Evolutionary conservation across 2,113 vertebrate species (phyloP).

Genomic region (Rhinichthys klamathensis): DNA sequence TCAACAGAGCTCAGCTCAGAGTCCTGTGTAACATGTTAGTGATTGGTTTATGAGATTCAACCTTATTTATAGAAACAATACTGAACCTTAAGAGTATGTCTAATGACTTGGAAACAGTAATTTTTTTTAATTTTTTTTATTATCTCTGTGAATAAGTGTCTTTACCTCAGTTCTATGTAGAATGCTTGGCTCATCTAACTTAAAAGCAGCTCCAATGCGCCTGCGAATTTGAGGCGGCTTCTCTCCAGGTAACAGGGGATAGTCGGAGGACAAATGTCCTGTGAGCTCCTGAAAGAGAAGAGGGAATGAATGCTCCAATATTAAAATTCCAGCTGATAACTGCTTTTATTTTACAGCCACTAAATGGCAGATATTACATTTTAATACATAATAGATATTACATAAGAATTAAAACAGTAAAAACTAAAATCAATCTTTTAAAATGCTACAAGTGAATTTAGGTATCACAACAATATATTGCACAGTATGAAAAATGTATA

Average conservation of each 20-base stretch:
- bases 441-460: no score
- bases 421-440: not conserved
- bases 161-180: constrained; percentile 76
- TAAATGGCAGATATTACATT: not conserved
- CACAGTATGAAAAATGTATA: no score
- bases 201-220: constrained; percentile 86
- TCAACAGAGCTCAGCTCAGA: constrained; percentile 80
- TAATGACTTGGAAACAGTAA: not conserved
- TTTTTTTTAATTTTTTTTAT: no score
- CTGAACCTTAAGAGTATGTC: not conserved
- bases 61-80: not conserved
- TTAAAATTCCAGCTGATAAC: not conserved
- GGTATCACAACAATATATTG: no score
- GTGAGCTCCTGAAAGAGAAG: constrained; percentile 83
- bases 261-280: constrained; percentile 82
- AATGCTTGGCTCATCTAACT: constrained; percentile 82
- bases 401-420: not conserved
- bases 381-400: not conserved
- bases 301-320: not conserved
- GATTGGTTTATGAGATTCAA: not conserved
- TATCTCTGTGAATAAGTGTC: not conserved
- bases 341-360: not conserved
- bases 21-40: constrained; percentile 69
- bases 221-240: constrained; percentile 83
- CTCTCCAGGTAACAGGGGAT: constrained; percentile 85